Percentiles rank a stretch among this genome's conserved stretches.
Evolutionary conservation across 1,140 invertebrate genomes (phyloP).

Genomic region (Drosophila willistoni): DNA sequence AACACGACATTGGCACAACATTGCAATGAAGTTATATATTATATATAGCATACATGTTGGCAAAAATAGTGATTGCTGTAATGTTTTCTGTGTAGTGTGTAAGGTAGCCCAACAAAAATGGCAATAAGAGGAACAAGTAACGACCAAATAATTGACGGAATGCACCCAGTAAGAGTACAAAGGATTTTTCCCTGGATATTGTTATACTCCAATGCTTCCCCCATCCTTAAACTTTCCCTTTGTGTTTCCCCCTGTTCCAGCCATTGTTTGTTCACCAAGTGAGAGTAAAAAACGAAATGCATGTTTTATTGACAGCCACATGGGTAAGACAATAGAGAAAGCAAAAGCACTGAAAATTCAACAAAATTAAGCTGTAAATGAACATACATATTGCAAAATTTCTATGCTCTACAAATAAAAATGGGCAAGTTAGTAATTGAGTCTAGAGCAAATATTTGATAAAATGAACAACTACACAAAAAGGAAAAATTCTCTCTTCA

Average conservation of each 20-base stretch:
- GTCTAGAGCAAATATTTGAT: no score
- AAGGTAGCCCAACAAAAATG: slow-evolving; percentile 24
- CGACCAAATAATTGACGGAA: slow-evolving; percentile 73
- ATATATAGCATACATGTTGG: slow-evolving; percentile 24
- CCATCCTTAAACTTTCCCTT: background rate
- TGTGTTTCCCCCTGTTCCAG: slow-evolving; percentile 20
- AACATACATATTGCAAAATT: background rate
- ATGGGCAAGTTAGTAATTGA: background rate
- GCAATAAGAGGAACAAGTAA: slow-evolving; percentile 62
- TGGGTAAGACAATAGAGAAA: slow-evolving; percentile 34
- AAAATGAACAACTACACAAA: no score
- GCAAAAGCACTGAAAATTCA: slow-evolving; percentile 17
- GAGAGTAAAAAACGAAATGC: slow-evolving; percentile 45
- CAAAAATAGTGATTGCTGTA: background rate
- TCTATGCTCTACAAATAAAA: slow-evolving; percentile 8
- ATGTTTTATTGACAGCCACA: slow-evolving; percentile 59
- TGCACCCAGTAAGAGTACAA: slow-evolving; percentile 50
- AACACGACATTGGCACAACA: background rate
- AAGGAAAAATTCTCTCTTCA: no score
- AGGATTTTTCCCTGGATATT: slow-evolving; percentile 50
- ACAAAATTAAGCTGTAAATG: slow-evolving; percentile 3
- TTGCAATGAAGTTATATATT: slow-evolving; percentile 28
- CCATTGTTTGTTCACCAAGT: slow-evolving; percentile 12
- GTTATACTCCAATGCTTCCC: background rate
- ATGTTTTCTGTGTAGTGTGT: background rate